These are phyloP conservation scores for Lysandra coridon DNA, from an alignment of 2,888 invertebrate genomes.

Conservation along the genomic window DNA sequence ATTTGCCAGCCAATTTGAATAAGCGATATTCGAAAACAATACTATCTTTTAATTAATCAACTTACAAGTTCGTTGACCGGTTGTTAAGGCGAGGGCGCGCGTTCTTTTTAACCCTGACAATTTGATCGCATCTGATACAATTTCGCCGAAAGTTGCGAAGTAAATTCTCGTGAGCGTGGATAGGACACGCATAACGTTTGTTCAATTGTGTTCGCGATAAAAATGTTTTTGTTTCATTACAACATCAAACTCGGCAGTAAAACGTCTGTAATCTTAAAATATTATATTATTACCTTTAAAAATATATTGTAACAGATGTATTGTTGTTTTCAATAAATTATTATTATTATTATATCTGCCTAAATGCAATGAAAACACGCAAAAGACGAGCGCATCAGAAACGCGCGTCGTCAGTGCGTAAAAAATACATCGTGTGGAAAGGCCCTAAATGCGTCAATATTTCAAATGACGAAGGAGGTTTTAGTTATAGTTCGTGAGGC, in stretches of 20 bases:
- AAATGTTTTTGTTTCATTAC: neutral
- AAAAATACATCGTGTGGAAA: no score
- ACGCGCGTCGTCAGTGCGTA: no score
- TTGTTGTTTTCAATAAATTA: no score
- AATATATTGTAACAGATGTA: no score
- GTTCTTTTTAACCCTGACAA: neutral
- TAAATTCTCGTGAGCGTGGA: neutral
- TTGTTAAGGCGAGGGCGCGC: neutral
- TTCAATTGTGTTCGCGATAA: neutral
- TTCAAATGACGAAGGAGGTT: neutral
- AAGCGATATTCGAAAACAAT: conserved; percentile 4
- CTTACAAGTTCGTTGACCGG: neutral
- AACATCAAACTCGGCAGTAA: neutral
- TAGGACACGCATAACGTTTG: conserved; percentile 1
- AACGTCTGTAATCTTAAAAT: no score
- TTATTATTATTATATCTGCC: no score
- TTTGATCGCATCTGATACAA: neutral
- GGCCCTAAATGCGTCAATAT: neutral
- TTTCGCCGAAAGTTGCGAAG: conserved; percentile 5
- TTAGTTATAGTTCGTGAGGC: neutral
- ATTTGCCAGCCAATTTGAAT: conserved; percentile 2
- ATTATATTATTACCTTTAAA: no score
- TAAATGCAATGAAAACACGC: no score
- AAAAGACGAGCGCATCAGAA: no score
- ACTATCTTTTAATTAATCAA: conserved; percentile 19